Base-by-base conservation (phyloP, 1,140 invertebrate genomes). In the Euwallacea fornicatus region DNA sequence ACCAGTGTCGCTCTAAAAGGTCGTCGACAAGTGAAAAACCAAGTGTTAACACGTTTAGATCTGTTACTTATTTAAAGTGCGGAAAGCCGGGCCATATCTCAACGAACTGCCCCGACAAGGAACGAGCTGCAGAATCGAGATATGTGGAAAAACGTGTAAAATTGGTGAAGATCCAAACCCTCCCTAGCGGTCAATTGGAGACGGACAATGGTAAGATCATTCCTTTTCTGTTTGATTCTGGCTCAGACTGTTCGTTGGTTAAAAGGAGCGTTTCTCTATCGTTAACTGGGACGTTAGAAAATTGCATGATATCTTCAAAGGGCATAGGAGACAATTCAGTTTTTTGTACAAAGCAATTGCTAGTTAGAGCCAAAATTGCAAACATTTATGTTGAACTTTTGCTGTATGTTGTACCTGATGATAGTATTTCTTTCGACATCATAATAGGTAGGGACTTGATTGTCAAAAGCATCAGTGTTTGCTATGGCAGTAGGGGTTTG, bases 201-300 rank as follows among this genome's bases (percentile, higher is more conserved):
- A 33, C 21, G 4, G 21, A 33, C 21, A 16, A 41, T 60, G 58
- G 58, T 42, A 60, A 60, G 41, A 33, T 41, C 42, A 42, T 60
- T 60, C 16, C 58, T 11, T 60, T 60, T 60, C 15, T 41, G 0
- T 60, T 60, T 42, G 58, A 60, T 8, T 60, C 58, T 7, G 41
- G 58, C 10, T 41, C 58, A 11, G 58, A 60, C 10, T 60, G 58
- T 43, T 43, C 58, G 9, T 43, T 60, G 7, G 42, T 60, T 60
- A 60, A 42, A 60, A 9, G 42, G 8, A 60, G 16, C 41, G 58
- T 60, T 7, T 33, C 58, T 41, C 6, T 2, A n/a, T 41, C 10
- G 2, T 60, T 60, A 41, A 41, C 8, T 8, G 16, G 42, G 3
- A 41, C 43, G 42, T 9, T 11, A 2, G 10, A 60, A 41, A 60